Percentiles rank a stretch among this genome's conserved stretches.
phyloP scores from a whole-genome alignment of 2,113 vertebrate species.

The Sebastes fasciatus region DNA sequence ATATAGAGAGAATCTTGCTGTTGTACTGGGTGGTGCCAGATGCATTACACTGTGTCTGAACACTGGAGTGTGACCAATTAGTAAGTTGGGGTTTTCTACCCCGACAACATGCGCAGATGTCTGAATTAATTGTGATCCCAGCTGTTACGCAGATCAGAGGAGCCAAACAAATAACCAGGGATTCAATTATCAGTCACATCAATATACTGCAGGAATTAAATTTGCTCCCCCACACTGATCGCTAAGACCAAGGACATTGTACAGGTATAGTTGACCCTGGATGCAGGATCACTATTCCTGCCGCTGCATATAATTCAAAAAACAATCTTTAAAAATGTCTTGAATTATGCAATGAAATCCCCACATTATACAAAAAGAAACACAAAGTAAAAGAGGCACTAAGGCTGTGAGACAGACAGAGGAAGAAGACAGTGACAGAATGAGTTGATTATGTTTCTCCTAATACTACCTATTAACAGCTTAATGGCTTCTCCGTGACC shows the following conservation, averaged over 20 bases:
- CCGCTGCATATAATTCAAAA: not conserved
- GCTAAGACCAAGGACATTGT: not conserved
- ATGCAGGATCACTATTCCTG: not conserved
- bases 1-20: conserved; percentile 18
- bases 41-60: conserved; percentile 51
- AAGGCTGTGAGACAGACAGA: not conserved
- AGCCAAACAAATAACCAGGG: conserved; percentile 45
- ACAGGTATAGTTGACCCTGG: not conserved
- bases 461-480: conserved; percentile 8
- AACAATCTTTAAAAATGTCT: no score
- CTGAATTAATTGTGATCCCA: conserved; percentile 59
- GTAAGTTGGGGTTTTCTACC: conserved; percentile 46
- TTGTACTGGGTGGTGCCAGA: conserved; percentile 36
- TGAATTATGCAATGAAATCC: no score
- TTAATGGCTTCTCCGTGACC: not conserved
- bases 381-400: not conserved
- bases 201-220: not conserved
- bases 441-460: not conserved
- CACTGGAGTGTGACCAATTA: conserved; percentile 72
- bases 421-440: not conserved
- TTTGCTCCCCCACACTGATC: not conserved
- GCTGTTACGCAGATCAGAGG: conserved; percentile 43
- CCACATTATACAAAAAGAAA: not conserved
- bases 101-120: conserved; percentile 56
- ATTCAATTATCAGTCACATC: conserved; percentile 33